Base-by-base conservation (phyloP, 2,888 invertebrate species). In the Zhuqinia jingwanae region DNA sequence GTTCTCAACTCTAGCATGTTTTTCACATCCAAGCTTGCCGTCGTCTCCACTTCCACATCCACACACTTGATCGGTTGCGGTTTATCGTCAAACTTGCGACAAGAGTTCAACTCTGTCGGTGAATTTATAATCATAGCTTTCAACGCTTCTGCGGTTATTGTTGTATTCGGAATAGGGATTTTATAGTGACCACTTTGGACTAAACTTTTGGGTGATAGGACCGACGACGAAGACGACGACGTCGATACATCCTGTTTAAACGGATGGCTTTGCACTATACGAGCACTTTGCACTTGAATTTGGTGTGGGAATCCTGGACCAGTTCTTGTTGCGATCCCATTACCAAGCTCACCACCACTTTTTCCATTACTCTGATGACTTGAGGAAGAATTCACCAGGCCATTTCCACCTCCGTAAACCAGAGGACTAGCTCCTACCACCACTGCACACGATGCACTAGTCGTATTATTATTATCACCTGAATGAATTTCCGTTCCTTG, bases 101-200 rank as follows among this genome's bases (percentile, higher is more conserved):
- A 97, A 92, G 96, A 96, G 93, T 96, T 96, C 92, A 96, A 94
- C 93, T 97, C 97, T 76, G 96, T 96, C 68, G 97, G 97, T 11
- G 97, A 97, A 93, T 96, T 96, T 68, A 85, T 83, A 78, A 84
- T 84, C 84, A 84, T 68, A 27, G 84, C 84, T 77, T 84, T 84
- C 15, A 84, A 17, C 6, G 84, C 78, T n/a, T 84, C 84, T 56
- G 84, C 76, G 70, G 84, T 84, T 56, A 84, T 84, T 47, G 77
- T 84, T 11, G 84, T 77, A 60, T 84, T 84, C 2, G 84, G 58
- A 20, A n/a, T n/a, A n/a, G 84, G 84, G 13, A 84, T 78, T 78
- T 84, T 84, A 47, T 84, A 84, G 77, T 84, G 84, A 58, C 84
- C 84, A 78, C 84, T 84, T 78, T 84, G 84, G 45, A 84, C 77